These are phyloP conservation scores for Bubo bubo DNA, from an alignment of 2,113 vertebrate species.

Conservation along the genomic window DNA sequence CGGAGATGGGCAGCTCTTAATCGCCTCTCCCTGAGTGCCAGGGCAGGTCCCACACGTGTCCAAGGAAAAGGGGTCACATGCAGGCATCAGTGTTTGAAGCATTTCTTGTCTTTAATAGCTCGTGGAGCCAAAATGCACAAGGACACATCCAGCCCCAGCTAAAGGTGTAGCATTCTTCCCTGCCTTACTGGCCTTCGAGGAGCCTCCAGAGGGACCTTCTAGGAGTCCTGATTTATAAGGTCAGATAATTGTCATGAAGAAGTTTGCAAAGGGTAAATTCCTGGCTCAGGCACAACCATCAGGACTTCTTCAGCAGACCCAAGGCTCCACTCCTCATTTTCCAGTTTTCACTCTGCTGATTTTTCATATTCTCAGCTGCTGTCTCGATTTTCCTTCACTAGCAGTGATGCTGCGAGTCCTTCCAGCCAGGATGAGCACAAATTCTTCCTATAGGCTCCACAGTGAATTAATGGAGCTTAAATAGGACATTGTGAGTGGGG, in stretches of 20 bases:
- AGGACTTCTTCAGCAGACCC: background rate
- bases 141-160: background rate
- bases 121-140: background rate
- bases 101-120: background rate
- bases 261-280: background rate
- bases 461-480: constrained; percentile 30
- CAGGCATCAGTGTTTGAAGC: background rate
- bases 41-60: background rate
- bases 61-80: rapidly evolving
- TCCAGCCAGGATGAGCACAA: background rate
- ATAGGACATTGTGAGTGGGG: background rate
- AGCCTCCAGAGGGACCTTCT: background rate
- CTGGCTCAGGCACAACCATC: background rate
- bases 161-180: background rate
- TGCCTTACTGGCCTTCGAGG: background rate
- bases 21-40: background rate
- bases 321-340: background rate
- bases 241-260: background rate
- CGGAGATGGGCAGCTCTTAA: background rate
- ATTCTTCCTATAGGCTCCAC: background rate
- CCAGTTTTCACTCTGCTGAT: background rate
- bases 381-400: background rate
- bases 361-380: background rate
- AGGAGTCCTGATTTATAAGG: background rate
- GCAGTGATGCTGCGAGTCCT: background rate